Base-by-base conservation (phyloP, 2,888 invertebrate species). In the Hybos culiciformis region DNA sequence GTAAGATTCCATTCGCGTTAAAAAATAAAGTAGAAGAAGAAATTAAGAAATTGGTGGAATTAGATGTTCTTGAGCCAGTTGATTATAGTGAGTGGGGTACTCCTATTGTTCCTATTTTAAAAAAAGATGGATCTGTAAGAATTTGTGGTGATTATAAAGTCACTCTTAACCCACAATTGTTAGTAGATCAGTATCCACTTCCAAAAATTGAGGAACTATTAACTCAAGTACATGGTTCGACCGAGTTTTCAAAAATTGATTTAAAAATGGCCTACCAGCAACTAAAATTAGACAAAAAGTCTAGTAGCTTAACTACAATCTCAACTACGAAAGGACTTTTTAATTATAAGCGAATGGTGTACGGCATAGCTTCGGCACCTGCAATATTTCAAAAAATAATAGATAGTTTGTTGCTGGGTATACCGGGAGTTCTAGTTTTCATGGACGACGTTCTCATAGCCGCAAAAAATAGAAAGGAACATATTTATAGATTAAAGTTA, bases 191-290 rank as follows among this genome's bases (percentile, higher is more conserved):
- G 6, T 33, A 46, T n/a, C 39, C 41, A 17, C 19, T 42, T 12
- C 42, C 42, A n/a, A 41, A 17, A 39, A 41, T 44, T 6, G 39
- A 46, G 12, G 44, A 44, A 20, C 12, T 41, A 11, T 41, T 41
- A 4, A 11, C 33, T 11, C n/a, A 33, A 20, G 23, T 44, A n/a
- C 24, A 44, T 12, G 55, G 53, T 14, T 57, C 57, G 15, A 50
- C 46, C 29, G 39, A 45, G n/a, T 63, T 61, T 46, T 49, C 54
- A 8, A 58, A 58, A 46, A 44, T 63, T 14, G 61, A 64, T 45
- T 46, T 62, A 9, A 40, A 49, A 2, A 53, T 59, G 31, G 60
- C 59, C 5, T 63, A 59, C 48, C 52, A 54, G 33, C 59, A 63
- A 50, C 40, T 57, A 12, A 39, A 46, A 9, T 37, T 57, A 7